Conservation (phyloP, 2,797 vertebrate species). For the Anguilla marmorata region DNA sequence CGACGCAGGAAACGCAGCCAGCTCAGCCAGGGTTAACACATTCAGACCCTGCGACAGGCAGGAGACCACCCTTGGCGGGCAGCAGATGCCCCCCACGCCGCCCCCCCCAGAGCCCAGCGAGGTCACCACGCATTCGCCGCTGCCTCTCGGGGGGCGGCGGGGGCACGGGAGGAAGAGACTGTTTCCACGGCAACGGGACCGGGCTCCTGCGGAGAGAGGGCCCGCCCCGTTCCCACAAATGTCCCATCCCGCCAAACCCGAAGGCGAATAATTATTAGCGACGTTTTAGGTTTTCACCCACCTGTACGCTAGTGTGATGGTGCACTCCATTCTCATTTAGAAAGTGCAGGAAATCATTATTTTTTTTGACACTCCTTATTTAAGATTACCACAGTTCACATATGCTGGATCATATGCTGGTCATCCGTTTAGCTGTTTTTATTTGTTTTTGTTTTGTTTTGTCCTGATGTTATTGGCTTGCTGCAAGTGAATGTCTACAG, state of each 20-base stretch:
- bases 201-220: not conserved
- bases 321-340: not conserved
- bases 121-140: not conserved
- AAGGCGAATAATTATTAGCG: not conserved
- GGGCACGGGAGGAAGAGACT: not conserved
- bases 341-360: not conserved
- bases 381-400: not conserved
- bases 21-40: not conserved
- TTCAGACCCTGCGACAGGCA: not conserved
- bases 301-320: not conserved
- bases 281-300: not conserved
- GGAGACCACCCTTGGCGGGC: not conserved
- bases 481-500: not conserved
- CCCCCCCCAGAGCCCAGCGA: not conserved
- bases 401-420: constrained; percentile 20
- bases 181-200: not conserved
- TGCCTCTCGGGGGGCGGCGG: not conserved
- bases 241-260: not conserved
- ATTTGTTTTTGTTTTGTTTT: not conserved
- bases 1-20: no score
- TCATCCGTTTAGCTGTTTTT: not conserved
- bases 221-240: not conserved
- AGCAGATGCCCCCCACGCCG: not conserved
- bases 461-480: not conserved
- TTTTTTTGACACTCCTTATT: not conserved